Base-by-base conservation (phyloP, 2,113 vertebrate genomes). In the Sinosuthora webbiana region DNA sequence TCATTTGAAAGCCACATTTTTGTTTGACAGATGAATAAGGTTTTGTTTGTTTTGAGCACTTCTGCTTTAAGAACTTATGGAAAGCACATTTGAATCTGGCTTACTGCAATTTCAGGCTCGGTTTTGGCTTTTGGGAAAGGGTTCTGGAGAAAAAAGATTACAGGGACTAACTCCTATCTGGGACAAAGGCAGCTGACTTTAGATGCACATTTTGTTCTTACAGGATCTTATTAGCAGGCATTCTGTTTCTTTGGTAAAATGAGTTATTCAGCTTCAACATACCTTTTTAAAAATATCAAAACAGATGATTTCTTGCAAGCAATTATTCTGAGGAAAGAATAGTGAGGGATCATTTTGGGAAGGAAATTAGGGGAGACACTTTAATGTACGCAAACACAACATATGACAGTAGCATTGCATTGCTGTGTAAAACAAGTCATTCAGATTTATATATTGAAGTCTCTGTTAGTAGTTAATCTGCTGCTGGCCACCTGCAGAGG, bases 401-500 rank as follows among this genome's bases (percentile, higher is more conserved):
- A 74, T 71, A 82, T 42, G 59, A 91, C 84, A 91, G 95, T 93
- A 96, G 91, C 70, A 87, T 68, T 95, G 68, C 71, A 71, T 74
- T 94, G 68, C 94, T 93, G 74, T 95, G 91, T 95, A 94, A 97
- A 98, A 96, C 89, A 97, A 95, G 92, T 94, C 70, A 87, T 96
- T 79, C 67, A 93, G 97, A 95, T 96, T 96, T 96, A 94, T 97
- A 96, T 81, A 96, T 97, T 95, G 93, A 83, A 94, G 92, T 90
- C 96, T 97, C 97, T 97, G 96, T 97, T 96, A 97, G 96, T 81
- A 94, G 95, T 98, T 98, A 97, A 98, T 98, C 97, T 97, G 95
- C 91, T 95, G 85, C 96, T 94, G 97, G 63, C 97, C 98, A 97
- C 98, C 98, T 97, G 97, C 97, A 89, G 98, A 97, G 98, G 95